Evolutionary conservation across 2,888 invertebrate genomes (phyloP).

Genomic region (Drosophila birchii): DNA sequence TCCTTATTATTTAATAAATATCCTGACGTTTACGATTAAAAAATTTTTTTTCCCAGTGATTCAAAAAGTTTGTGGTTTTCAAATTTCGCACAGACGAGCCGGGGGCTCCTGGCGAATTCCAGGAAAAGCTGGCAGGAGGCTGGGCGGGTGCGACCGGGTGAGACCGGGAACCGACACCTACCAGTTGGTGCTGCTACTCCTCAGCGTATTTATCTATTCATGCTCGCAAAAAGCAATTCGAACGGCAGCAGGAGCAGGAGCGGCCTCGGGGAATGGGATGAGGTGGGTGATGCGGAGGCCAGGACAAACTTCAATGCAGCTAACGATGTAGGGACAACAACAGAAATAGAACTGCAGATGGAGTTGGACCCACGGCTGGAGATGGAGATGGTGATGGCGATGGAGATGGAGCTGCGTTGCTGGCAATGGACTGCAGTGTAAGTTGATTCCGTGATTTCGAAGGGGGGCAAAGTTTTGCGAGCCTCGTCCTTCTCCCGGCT

Average conservation of each 20-base stretch:
- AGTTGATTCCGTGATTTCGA: slow-evolving; percentile 78
- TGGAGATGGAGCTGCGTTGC: slow-evolving; percentile 40
- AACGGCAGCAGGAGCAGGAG: slow-evolving; percentile 20
- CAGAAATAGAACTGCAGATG: slow-evolving; percentile 39
- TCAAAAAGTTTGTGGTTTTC: slow-evolving; percentile 69
- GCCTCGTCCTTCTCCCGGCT: slow-evolving; percentile 52
- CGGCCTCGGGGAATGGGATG: background rate
- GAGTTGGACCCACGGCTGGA: slow-evolving; percentile 29
- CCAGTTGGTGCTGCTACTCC: slow-evolving; percentile 48
- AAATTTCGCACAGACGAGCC: slow-evolving; percentile 62
- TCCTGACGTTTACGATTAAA: background rate
- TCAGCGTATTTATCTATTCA: slow-evolving; percentile 78
- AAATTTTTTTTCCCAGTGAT: slow-evolving; percentile 38
- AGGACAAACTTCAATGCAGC: slow-evolving; percentile 73
- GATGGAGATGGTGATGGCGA: slow-evolving; percentile 36
- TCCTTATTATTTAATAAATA: background rate
- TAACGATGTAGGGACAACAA: slow-evolving; percentile 72
- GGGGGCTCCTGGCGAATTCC: slow-evolving; percentile 16
- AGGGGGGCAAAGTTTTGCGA: slow-evolving; percentile 62
- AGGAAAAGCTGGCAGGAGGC: slow-evolving; percentile 16
- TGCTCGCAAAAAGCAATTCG: slow-evolving; percentile 73
- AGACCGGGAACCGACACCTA: slow-evolving; percentile 42
- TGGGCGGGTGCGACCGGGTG: slow-evolving; percentile 15
- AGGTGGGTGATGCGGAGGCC: slow-evolving; percentile 6
- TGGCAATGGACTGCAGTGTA: slow-evolving; percentile 69